A percentile compares a stretch with the other conserved stretches of the same genome.
Conservation (phyloP, 1,140 invertebrate species). For the Dysdera silvatica region DNA sequence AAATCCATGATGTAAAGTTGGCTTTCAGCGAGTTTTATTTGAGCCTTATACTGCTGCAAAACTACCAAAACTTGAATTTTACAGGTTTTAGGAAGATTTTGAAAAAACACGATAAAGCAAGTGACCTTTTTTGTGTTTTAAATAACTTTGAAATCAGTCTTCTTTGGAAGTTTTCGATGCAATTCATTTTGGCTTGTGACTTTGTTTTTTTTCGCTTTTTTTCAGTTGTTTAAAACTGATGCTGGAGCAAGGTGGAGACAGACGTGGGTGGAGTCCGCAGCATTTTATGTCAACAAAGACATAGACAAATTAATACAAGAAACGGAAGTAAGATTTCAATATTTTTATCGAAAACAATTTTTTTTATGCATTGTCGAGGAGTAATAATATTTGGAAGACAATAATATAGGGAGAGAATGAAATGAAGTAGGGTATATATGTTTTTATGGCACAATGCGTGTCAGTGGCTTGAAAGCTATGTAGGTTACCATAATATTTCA, state of each 20-base stretch:
- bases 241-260: slow-evolving; percentile 65
- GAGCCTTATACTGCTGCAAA: slow-evolving; percentile 78
- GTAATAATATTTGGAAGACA: background rate
- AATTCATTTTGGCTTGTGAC: background rate
- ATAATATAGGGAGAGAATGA: no score
- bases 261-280: slow-evolving; percentile 83
- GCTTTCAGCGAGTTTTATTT: slow-evolving; percentile 99
- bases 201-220: slow-evolving; percentile 1
- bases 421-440: no score
- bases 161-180: slow-evolving; percentile 4
- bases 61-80: slow-evolving; percentile 86
- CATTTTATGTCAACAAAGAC: slow-evolving; percentile 95
- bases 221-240: slow-evolving; percentile 38
- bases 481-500: no score
- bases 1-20: slow-evolving; percentile 88
- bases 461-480: no score
- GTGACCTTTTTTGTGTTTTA: slow-evolving; percentile 1
- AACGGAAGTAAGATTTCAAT: slow-evolving; percentile 62
- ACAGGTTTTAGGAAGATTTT: slow-evolving; percentile 99
- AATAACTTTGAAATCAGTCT: background rate
- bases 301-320: slow-evolving; percentile 94
- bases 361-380: background rate
- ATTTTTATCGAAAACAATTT: background rate
- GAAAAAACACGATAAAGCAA: slow-evolving; percentile 99
- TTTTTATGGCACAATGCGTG: no score